These are phyloP conservation scores for Drosophila kepulauana DNA, from an alignment of 1,140 invertebrate species.

Conservation along the genomic window DNA sequence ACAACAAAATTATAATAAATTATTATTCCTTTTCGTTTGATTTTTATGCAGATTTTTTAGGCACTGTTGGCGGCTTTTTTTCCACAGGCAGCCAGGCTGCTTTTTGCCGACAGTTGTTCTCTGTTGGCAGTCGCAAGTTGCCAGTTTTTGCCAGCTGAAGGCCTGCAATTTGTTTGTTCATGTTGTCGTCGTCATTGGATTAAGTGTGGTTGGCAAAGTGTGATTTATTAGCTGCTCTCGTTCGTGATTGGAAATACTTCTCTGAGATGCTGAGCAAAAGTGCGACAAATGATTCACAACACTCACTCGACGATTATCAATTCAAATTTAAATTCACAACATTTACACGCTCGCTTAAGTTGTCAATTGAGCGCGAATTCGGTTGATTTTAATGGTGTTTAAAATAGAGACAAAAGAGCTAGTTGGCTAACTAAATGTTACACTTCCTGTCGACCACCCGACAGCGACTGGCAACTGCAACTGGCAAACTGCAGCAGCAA, in stretches of 20 bases:
- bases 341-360: not conserved
- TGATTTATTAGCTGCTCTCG: constrained; percentile 32
- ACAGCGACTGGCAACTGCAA: constrained; percentile 48
- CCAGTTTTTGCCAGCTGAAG: constrained; percentile 5
- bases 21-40: constrained; percentile 82
- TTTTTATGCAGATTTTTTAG: constrained; percentile 81
- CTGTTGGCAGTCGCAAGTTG: constrained; percentile 5
- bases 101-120: constrained; percentile 20
- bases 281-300: constrained; percentile 3
- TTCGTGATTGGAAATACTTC: constrained; percentile 7
- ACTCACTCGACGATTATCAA: not conserved
- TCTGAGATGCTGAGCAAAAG: not conserved
- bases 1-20: constrained; percentile 78
- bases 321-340: not conserved
- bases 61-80: constrained; percentile 37
- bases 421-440: constrained; percentile 41
- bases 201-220: constrained; percentile 21
- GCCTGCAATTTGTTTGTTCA: constrained; percentile 40
- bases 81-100: constrained; percentile 1
- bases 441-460: constrained; percentile 63
- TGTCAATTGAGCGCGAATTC: constrained; percentile 9
- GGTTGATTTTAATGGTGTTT: constrained; percentile 10
- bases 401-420: not conserved
- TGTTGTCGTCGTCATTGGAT: constrained; percentile 35
- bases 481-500: constrained; percentile 33